These are phyloP conservation scores for Galaxias olidus DNA, from an alignment of 2,797 vertebrate species.

Conservation along the genomic window DNA sequence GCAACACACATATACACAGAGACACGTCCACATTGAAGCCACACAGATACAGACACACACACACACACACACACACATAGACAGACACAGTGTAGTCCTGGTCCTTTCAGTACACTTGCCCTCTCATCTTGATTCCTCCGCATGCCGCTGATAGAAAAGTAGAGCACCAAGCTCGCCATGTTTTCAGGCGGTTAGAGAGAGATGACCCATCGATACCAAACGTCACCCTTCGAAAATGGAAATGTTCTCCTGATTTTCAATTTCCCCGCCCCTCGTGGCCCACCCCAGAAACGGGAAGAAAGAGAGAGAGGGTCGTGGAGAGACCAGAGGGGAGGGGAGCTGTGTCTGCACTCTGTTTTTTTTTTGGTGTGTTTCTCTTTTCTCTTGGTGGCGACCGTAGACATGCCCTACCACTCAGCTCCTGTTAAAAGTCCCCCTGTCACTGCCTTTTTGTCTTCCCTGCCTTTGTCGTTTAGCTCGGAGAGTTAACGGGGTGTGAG, in stretches of 20 bases:
- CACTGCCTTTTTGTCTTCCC: conserved; percentile 17
- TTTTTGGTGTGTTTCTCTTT: conserved; percentile 19
- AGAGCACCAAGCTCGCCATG: not conserved
- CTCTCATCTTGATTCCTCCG: not conserved
- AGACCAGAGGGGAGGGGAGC: conserved; percentile 13
- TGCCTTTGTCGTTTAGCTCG: conserved; percentile 20
- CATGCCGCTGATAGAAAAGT: not conserved
- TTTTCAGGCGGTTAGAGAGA: too few relatives aligned
- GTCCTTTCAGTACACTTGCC: not conserved
- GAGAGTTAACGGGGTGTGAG: conserved; percentile 2
- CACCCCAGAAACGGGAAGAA: not conserved
- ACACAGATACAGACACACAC: conserved; percentile 4
- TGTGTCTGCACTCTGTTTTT: conserved; percentile 28
- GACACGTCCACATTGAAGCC: not conserved
- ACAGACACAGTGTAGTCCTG: not conserved
- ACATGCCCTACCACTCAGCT: not conserved
- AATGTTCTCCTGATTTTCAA: too few relatives aligned
- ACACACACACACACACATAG: not conserved
- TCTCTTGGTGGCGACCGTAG: not conserved
- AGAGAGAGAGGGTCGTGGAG: too few relatives aligned
- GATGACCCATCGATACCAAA: too few relatives aligned
- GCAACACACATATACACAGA: not conserved
- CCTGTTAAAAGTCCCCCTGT: not conserved
- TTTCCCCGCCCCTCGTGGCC: not conserved
- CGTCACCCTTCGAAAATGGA: too few relatives aligned